Evolutionary conservation across 2,888 invertebrate species (phyloP), one percentile per base, ranked within the genome.

Genomic region (Silvanus unidentatus): DNA sequence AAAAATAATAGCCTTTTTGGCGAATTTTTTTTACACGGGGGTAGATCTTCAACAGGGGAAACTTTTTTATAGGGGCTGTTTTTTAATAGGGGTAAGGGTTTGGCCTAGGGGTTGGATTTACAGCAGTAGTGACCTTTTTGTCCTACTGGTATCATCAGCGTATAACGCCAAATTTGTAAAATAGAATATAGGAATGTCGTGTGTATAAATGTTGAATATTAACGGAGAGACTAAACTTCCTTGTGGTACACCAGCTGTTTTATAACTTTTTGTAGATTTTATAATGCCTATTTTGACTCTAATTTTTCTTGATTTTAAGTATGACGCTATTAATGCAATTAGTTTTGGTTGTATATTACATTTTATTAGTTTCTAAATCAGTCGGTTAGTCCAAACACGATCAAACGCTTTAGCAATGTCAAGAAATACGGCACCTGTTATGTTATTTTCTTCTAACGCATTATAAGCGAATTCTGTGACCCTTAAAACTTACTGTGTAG

Each of bases 341-440:
- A 32, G 13, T 5, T 5, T 4, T 8, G 13, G 32, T 5, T 5
- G 32, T 4, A 12, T 8, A 5, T 32, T 32, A 12, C n/a, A 32
- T 12, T 32, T 32, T n/a, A 32, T 32, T 14, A 65, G 48, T 52
- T 60, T 61, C 36, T 42, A 48, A 4, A 60, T 16, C 1, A 65
- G 54, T 2, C 58, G 63, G 2, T 55, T 43, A 30, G 63, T 62
- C 62, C 65, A 66, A 2, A 68, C 63, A 9, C 54, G 51, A 48
- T 68, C 60, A 45, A 68, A 66, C 0, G 64, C 65, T 45, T 61
- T 60, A 36, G 58, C 54, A 1, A 65, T 47, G 40, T 69, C 65
- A 0, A 69, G 46, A 8, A 64, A 47, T 1, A 62, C 46, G 13
- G 60, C 52, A 3, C 55, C 60, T 2, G 60, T 62, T 3, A 47